A percentile compares a stretch with the other conserved stretches of the same genome.
phyloP scores from a whole-genome alignment of 2,797 vertebrate species.

The Bovichtus variegatus region DNA sequence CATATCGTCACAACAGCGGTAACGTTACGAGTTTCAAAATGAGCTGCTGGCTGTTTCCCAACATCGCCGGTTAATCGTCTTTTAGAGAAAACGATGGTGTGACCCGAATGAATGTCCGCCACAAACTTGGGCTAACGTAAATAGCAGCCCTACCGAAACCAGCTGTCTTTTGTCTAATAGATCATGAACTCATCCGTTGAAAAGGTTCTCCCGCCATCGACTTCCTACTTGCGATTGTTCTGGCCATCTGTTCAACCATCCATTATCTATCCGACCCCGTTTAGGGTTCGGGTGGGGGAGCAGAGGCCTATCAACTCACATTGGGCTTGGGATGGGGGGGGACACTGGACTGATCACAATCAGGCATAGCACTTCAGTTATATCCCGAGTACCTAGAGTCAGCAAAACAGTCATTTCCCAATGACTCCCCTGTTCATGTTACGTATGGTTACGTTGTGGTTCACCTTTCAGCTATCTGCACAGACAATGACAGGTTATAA shows the following conservation, averaged over 20 bases:
- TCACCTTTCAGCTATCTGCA: background rate
- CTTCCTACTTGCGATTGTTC: background rate
- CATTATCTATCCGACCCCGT: background rate
- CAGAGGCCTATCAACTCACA: background rate
- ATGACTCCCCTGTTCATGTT: background rate
- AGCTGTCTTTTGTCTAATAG: background rate
- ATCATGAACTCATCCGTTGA: background rate
- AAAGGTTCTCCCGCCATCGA: background rate
- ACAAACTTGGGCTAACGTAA: background rate
- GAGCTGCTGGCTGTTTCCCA: background rate
- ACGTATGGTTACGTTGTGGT: background rate
- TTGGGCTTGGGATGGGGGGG: too few relatives aligned
- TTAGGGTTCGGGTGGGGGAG: rapidly evolving
- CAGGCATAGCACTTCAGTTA: too few relatives aligned
- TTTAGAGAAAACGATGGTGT: background rate
- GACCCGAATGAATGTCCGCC: too few relatives aligned
- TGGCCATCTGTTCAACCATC: background rate
- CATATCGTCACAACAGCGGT: background rate
- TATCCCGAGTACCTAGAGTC: background rate
- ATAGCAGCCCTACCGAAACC: background rate
- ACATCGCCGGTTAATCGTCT: background rate
- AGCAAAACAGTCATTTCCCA: background rate
- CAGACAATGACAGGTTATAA: background rate
- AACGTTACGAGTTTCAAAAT: background rate
- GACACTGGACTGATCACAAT: background rate